A percentile compares a stretch with the other conserved stretches of the same genome.
Conservation (phyloP, 2,888 invertebrate species). For the Spodoptera exigua region DNA sequence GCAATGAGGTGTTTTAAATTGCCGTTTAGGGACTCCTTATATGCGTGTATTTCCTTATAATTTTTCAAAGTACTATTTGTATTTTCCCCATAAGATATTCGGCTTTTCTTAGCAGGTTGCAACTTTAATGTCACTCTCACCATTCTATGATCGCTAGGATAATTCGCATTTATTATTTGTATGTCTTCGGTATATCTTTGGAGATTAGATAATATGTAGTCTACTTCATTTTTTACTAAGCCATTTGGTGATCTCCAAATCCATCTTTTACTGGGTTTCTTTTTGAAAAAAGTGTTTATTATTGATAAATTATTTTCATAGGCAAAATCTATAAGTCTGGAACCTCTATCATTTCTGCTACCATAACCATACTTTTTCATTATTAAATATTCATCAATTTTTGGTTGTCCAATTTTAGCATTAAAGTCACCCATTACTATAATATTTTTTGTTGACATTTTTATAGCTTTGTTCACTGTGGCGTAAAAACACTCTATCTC, state of each 20-base stretch:
- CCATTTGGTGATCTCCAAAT: conserved; percentile 15
- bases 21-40: no score
- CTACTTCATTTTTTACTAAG: conserved; percentile 15
- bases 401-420: not conserved
- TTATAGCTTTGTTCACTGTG: no score
- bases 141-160: conserved; percentile 11
- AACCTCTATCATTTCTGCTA: conserved; percentile 3
- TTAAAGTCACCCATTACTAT: no score
- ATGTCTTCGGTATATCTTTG: conserved; percentile 4
- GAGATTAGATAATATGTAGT: conserved; percentile 13
- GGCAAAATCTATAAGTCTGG: conserved; percentile 9
- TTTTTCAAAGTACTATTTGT: conserved; percentile 18
- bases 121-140: no score
- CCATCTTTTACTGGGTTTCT: not conserved
- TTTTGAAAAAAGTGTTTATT: conserved; percentile 6
- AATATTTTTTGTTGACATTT: no score
- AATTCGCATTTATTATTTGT: conserved; percentile 11
- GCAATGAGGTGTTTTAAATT: no score
- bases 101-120: no score
- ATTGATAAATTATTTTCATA: conserved; percentile 9
- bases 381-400: not conserved
- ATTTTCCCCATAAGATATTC: no score
- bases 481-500: no score
- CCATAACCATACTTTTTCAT: conserved; percentile 7
- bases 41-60: conserved; percentile 7